Conservation (phyloP, 2,113 vertebrate genomes). For the Carlito syrichta region DNA sequence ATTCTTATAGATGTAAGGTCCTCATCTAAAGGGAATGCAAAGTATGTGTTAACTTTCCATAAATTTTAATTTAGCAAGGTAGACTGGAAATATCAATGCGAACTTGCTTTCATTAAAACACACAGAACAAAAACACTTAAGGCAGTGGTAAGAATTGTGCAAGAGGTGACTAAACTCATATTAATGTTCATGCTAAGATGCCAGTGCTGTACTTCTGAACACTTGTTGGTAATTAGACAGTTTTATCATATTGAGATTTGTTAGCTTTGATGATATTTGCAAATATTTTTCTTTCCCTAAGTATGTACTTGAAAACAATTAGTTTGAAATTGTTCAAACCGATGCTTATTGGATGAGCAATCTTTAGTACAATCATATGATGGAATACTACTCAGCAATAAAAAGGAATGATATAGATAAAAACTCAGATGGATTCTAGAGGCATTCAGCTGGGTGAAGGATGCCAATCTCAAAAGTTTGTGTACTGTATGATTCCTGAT, state of each 20-base stretch:
- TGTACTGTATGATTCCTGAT: neutral
- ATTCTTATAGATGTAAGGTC: neutral
- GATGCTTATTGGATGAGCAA: neutral
- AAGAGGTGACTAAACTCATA: neutral
- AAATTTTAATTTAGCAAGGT: neutral
- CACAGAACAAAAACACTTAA: neutral
- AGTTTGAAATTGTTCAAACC: neutral
- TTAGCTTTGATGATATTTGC: neutral
- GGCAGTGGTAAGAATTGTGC: too few relatives aligned
- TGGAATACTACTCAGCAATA: neutral
- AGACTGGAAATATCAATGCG: neutral
- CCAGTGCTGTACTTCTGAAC: neutral
- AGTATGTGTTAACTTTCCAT: neutral
- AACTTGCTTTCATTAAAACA: neutral
- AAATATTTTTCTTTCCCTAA: neutral
- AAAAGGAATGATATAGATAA: neutral
- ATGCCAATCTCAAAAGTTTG: neutral
- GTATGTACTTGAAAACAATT: neutral
- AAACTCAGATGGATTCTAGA: neutral
- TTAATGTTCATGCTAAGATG: neutral
- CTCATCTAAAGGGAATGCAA: neutral
- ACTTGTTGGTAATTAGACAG: neutral
- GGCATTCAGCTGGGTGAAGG: neutral
- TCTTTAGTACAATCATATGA: fast-evolving
- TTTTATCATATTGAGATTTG: neutral